Base-by-base conservation (phyloP, 2,888 invertebrate species). In the Ariolimax columbianus region DNA sequence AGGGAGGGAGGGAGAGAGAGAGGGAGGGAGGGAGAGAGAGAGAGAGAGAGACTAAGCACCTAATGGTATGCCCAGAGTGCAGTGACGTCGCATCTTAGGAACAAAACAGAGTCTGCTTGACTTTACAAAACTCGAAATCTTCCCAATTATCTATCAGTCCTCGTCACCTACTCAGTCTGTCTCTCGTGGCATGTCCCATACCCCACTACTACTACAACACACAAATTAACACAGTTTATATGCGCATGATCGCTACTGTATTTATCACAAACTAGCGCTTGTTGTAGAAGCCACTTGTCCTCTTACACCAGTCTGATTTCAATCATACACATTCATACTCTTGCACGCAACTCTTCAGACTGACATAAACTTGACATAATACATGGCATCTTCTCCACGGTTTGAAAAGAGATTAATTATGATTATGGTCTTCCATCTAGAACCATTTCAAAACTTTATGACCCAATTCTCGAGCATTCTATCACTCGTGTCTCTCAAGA, bases 221-320 rank as follows among this genome's bases (percentile, higher is more conserved):
- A n/a, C 30, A 73, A 73, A 73, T 73, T 73, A 73, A 73, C n/a
- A 73, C 43, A 43, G 73, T 73, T 73, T 43, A 73, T 73, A 43
- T 43, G n/a, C 7, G 73, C 73, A 73, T 43, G 73, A 73, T 73
- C 43, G n/a, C 43, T 40, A 26, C 23, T 26, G 26, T 73, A 26
- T 40, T 38, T 72, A 43, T 73, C 73, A 73, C 73, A 43, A 73
- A 43, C 43, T n/a, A 43, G 30, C 43, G 11, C 9, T 30, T 1
- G 30, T 11, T n/a, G 73, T 17, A 36, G 11, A 6, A 73, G 43
- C 73, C n/a, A 40, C 17, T 7, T 17, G 7, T 63, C 38, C 38
- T 17, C 14, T 73, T 17, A 14, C 4, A 23, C 17, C 43, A 47
- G 73, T 73, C 73, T n/a, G 43, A 40, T 43, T 43, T 43, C n/a